Evolutionary conservation across 64 coral and sea anemone genomes (phyloP), one percentile per base, ranked within the genome.

Genomic region (Porites australiensis): DNA sequence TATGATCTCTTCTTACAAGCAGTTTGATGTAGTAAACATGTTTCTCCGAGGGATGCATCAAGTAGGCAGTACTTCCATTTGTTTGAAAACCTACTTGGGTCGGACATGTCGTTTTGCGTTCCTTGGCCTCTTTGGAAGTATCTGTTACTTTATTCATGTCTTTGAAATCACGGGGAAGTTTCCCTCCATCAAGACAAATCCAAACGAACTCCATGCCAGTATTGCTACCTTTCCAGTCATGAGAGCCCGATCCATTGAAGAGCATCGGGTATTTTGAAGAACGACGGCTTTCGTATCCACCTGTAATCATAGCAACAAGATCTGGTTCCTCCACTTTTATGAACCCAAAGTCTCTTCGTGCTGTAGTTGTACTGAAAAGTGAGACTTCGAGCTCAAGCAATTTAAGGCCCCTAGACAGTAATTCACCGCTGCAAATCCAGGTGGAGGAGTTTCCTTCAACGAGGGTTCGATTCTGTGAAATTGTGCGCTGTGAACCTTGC

Each of bases 371-470:
- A 46, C 55, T 77, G 8, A 8, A 49, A 7, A n/a, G 50, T 5
- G 3, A 21, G 55, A 77, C 75, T 77, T 77, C 75, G 19, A 77
- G 55, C 55, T 77, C 75, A 22, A 77, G 53, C 10, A 77, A 55
- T 49, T 77, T 77, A 0, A 77, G 75, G 50, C 75, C 75, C 49
- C 7, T 55, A 21, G 75, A 7, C 19, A 77, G 18, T n/a, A 50
- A 77, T 77, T 20, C 75, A 54, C 7, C 18, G 4, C 16, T 15
- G 5, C 18, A 7, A 77, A 2, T 77, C 75, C 75, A 77, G 10
- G 51, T 54, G 6, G 55, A n/a, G 75, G 50, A 18, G 55, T 54
- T 50, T 55, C 49, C 15, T n/a, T 77, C 16, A n/a, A 77, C 75
- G 22, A 77, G 75, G 8, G 75, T 54, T 22, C 75, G 15, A 5